phyloP scores from a whole-genome alignment of 2,888 invertebrate species.

The Pegoplata infirma region DNA sequence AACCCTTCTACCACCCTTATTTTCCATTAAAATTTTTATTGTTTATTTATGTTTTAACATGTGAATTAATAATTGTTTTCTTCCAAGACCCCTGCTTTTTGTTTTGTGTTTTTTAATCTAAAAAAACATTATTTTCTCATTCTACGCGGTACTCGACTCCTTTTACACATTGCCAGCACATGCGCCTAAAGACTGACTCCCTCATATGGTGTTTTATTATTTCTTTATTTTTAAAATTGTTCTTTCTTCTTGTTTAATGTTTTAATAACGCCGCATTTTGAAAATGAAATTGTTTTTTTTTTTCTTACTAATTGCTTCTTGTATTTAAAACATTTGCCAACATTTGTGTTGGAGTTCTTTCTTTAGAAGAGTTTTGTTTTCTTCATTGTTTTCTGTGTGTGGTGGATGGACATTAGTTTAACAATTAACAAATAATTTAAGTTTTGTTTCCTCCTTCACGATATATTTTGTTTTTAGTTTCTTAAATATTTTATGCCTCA shows the following conservation, averaged over 20 bases:
- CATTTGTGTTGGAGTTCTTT: constrained; percentile 18
- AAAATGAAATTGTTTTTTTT: no score
- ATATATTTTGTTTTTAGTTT: not conserved
- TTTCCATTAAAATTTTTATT: constrained; percentile 10
- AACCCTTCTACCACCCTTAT: not conserved
- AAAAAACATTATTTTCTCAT: constrained; percentile 21
- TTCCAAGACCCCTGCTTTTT: not conserved
- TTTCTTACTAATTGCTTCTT: constrained; percentile 29
- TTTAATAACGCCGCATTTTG: constrained; percentile 43
- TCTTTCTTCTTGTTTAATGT: constrained; percentile 6
- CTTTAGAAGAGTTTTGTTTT: not conserved
- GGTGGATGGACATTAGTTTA: constrained; percentile 29
- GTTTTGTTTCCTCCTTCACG: not conserved
- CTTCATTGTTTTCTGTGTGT: not conserved
- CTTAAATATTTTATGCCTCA: constrained; percentile 9
- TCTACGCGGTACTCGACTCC: constrained; percentile 6
- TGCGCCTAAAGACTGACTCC: constrained; percentile 38
- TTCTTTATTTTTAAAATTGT: constrained; percentile 5
- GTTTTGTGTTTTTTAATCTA: constrained; percentile 1
- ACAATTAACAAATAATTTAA: constrained; percentile 44
- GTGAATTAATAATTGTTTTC: constrained; percentile 51
- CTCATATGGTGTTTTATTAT: not conserved
- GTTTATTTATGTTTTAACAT: constrained; percentile 41
- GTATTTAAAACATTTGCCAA: constrained; percentile 20
- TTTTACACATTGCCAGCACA: constrained; percentile 53